Base-by-base conservation (phyloP, 2,888 invertebrate species). In the Morpho helenor region DNA sequence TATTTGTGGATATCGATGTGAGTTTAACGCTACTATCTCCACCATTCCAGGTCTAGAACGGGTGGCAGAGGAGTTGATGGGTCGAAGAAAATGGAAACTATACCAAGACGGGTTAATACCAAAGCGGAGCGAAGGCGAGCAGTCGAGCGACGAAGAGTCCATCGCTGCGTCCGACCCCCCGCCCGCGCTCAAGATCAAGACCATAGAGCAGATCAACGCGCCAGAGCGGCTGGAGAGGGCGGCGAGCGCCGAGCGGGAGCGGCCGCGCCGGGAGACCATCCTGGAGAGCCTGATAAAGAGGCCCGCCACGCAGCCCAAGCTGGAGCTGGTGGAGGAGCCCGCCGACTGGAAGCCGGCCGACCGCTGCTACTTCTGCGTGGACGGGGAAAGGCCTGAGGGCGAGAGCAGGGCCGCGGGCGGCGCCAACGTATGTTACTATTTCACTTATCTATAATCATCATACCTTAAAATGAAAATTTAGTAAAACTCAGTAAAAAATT, bases 11-110 rank as follows among this genome's bases (percentile, higher is more conserved):
- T 16, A 16, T 31, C 5, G 31, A 31, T 31, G 31, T 31, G 4
- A 50, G 22, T 3, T 50, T 7, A 31, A 22, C 2, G 5, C 49
- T 8, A 7, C 7, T 3, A n/a, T 10, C 8, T 48, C 9, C 8
- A 55, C 65, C 52, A 60, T 84, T 93, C 57, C 91, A 97, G 97
- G 96, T 94, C 94, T 97, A 96, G 96, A 97, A 96, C 95, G 96
- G 93, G 96, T 97, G 93, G 96, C 96, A 93, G 96, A 97, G 93
- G 96, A 96, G 95, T 96, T 96, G 94, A 96, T 97, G 97, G 97
- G 96, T 93, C 95, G 96, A 93, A 95, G 96, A 95, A 96, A 95
- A 96, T 97, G 97, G 96, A 96, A 96, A 94, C 94, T 95, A 92
- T 96, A 96, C 91, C 96, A 96, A 94, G 96, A 96, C 93, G 91